These are phyloP conservation scores for Lycaon pictus DNA, from an alignment of 2,113 vertebrate genomes.

Conservation along the genomic window DNA sequence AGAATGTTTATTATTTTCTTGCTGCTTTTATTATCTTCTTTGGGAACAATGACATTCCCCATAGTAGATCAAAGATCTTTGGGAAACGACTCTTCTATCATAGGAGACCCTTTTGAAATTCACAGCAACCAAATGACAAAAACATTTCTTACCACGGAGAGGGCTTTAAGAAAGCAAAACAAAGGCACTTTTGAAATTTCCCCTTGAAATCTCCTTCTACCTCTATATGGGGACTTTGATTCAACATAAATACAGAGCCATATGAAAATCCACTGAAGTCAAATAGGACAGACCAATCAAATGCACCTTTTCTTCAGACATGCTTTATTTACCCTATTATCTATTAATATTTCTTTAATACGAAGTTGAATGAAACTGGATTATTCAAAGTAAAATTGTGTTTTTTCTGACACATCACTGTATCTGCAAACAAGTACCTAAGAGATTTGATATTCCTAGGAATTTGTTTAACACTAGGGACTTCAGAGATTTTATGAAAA, in stretches of 20 bases:
- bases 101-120: constrained; percentile 41
- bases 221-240: neutral
- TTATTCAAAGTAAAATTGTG: neutral
- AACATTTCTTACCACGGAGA: constrained; percentile 38
- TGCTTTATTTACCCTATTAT: neutral
- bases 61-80: constrained; percentile 49
- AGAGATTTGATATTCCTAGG: neutral
- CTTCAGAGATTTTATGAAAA: constrained; percentile 29
- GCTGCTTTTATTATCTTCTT: constrained; percentile 64
- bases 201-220: constrained; percentile 3
- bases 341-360: neutral
- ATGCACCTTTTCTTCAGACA: neutral
- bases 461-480: neutral
- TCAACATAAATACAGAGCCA: constrained; percentile 21
- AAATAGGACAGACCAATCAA: neutral
- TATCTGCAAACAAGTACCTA: neutral
- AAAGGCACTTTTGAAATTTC: constrained; percentile 52
- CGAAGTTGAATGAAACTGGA: neutral
- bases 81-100: neutral
- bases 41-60: constrained; percentile 45
- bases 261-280: constrained; percentile 28
- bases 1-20: constrained; percentile 71
- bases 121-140: constrained; percentile 16
- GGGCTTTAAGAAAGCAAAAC: constrained; percentile 17
- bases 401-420: neutral